A percentile compares a stretch with the other conserved stretches of the same genome.
Evolutionary conservation across 2,888 invertebrate species (phyloP).

Genomic region (Polietes domitor): DNA sequence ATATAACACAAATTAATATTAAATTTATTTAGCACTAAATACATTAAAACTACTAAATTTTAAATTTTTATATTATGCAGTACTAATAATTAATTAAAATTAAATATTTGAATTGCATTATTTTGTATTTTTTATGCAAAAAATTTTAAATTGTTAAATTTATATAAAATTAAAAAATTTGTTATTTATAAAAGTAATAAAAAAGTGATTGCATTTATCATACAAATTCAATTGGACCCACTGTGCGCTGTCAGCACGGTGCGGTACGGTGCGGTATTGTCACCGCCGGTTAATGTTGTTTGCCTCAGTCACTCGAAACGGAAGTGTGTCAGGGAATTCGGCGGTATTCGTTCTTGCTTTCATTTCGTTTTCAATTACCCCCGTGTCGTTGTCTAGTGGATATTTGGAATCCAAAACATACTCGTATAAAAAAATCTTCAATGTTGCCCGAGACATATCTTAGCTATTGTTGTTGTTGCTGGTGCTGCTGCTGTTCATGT

Average conservation of each 20-base stretch:
- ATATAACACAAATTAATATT: too few relatives aligned
- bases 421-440: not conserved
- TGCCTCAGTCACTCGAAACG: constrained; percentile 41
- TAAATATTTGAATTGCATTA: too few relatives aligned
- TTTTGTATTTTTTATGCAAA: too few relatives aligned
- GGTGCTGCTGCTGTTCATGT: not conserved
- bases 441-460: not conserved
- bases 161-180: too few relatives aligned
- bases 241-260: not conserved
- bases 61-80: too few relatives aligned
- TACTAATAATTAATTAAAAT: too few relatives aligned
- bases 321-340: constrained; percentile 61
- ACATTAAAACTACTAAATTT: too few relatives aligned
- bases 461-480: constrained; percentile 27
- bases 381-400: not conserved
- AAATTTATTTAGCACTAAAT: too few relatives aligned
- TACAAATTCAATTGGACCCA: too few relatives aligned
- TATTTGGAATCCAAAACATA: constrained; percentile 11
- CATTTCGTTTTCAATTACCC: constrained; percentile 39
- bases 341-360: not conserved
- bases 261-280: constrained; percentile 23
- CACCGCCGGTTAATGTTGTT: constrained; percentile 43
- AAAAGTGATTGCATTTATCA: too few relatives aligned
- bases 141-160: too few relatives aligned
- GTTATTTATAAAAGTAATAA: too few relatives aligned